phyloP scores from a whole-genome alignment of 2,797 vertebrate species.

The Clarias fuscus region DNA sequence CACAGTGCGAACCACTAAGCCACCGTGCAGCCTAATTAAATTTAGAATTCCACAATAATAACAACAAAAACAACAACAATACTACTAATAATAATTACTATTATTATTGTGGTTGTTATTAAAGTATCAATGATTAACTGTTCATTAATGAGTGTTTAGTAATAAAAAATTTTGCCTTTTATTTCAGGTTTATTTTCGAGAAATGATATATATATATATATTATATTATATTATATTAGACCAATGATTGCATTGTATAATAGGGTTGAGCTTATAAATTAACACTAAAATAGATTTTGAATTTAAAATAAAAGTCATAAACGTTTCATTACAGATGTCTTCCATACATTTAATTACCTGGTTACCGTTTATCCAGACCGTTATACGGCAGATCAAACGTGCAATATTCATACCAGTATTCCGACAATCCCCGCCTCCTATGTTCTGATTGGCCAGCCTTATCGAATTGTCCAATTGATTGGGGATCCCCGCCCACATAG shows the following conservation, averaged over 20 bases:
- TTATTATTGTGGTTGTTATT: not conserved
- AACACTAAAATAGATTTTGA: not conserved
- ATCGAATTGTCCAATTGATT: not conserved
- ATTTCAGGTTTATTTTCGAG: not conserved
- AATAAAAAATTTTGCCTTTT: not conserved
- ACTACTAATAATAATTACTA: not conserved
- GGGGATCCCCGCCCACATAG: not conserved
- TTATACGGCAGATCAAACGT: not conserved
- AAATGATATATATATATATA: no score
- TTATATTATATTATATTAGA: not conserved
- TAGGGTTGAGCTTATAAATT: not conserved
- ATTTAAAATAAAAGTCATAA: not conserved
- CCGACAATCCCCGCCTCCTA: conserved; percentile 35
- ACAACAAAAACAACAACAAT: not conserved
- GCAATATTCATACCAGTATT: conserved; percentile 19
- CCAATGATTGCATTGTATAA: not conserved
- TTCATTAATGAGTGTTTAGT: no score
- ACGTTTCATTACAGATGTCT: not conserved
- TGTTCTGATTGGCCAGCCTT: not conserved
- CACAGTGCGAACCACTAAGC: no score
- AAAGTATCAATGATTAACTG: not conserved
- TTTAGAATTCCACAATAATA: no score
- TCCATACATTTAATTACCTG: no score
- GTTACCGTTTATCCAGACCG: not conserved
- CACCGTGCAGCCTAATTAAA: no score